A percentile compares a stretch with the other conserved stretches of the same genome.
Conservation (phyloP, 2,888 invertebrate species). For the Dryocosmus kuriphilus region DNA sequence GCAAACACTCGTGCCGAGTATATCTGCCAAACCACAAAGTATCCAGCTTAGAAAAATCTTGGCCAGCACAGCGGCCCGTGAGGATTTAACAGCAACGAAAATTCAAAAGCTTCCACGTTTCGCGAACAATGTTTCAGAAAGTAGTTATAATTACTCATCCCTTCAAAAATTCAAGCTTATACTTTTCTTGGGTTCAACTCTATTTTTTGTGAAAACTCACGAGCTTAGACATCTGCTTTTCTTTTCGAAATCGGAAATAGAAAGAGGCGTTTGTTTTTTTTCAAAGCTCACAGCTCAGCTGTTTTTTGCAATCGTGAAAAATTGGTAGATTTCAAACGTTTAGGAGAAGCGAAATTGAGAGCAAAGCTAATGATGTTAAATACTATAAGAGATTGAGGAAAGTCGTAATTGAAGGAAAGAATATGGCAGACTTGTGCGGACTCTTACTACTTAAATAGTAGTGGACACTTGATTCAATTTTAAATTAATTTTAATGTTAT, state of each 20-base stretch:
- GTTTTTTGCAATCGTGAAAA: not conserved
- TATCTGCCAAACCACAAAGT: conserved; percentile 72
- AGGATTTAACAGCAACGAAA: not conserved
- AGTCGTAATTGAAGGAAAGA: not conserved
- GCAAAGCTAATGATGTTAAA: too few relatives aligned
- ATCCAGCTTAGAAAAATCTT: conserved; percentile 67
- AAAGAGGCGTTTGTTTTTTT: not conserved
- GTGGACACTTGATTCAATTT: not conserved
- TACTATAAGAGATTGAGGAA: not conserved
- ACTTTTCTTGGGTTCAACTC: not conserved
- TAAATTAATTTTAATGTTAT: too few relatives aligned
- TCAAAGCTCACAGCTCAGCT: not conserved
- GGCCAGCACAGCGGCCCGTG: conserved; percentile 65
- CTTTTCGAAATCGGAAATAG: not conserved
- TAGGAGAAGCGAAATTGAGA: too few relatives aligned
- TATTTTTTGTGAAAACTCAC: not conserved
- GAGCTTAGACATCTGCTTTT: not conserved
- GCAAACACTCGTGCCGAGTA: conserved; percentile 64
- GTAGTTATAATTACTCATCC: not conserved
- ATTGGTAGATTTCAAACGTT: too few relatives aligned
- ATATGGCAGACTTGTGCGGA: not conserved
- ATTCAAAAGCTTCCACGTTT: not conserved
- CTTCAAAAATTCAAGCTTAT: not conserved
- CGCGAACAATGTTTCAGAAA: not conserved
- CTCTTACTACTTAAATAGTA: not conserved